Conservation (phyloP, 2,888 invertebrate genomes). For the Cylindroiulus punctatus region DNA sequence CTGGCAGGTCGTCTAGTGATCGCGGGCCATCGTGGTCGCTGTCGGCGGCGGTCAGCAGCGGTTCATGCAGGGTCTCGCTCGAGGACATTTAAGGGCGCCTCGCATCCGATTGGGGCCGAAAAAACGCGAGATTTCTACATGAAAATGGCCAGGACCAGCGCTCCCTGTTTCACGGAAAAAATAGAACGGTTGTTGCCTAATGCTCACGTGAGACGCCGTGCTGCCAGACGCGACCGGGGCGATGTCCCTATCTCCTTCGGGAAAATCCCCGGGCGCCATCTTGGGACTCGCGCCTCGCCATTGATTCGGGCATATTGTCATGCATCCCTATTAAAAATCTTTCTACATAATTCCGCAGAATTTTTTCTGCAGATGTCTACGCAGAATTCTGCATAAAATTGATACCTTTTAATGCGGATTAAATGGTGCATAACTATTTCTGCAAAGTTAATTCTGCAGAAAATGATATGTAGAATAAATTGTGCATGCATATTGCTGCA, state of each 20-base stretch:
- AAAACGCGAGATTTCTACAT: neutral
- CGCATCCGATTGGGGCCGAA: neutral
- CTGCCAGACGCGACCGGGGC: neutral
- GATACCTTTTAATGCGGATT: too few species aligned
- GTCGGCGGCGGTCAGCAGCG: slow-evolving; percentile 26
- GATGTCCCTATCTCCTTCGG: neutral
- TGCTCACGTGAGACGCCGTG: neutral
- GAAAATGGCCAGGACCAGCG: neutral
- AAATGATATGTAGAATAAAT: too few species aligned
- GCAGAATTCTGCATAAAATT: too few species aligned
- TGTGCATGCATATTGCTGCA: too few species aligned
- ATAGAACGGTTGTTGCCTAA: slow-evolving; percentile 10
- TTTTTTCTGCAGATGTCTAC: too few species aligned
- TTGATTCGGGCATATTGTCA: too few species aligned
- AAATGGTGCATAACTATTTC: too few species aligned
- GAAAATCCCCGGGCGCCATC: neutral
- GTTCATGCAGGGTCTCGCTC: slow-evolving; percentile 27
- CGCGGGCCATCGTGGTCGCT: neutral
- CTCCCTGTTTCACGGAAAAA: neutral
- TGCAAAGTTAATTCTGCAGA: too few species aligned
- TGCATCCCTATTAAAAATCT: too few species aligned
- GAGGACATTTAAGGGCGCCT: slow-evolving; percentile 45
- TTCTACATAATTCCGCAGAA: too few species aligned
- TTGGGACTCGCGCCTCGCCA: neutral
- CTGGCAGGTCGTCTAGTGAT: slow-evolving; percentile 71